Percentiles rank a stretch among this genome's conserved stretches.
These are phyloP conservation scores for Diploscapter pachys DNA, from an alignment of 1,140 invertebrate genomes.

Conservation along the genomic window DNA sequence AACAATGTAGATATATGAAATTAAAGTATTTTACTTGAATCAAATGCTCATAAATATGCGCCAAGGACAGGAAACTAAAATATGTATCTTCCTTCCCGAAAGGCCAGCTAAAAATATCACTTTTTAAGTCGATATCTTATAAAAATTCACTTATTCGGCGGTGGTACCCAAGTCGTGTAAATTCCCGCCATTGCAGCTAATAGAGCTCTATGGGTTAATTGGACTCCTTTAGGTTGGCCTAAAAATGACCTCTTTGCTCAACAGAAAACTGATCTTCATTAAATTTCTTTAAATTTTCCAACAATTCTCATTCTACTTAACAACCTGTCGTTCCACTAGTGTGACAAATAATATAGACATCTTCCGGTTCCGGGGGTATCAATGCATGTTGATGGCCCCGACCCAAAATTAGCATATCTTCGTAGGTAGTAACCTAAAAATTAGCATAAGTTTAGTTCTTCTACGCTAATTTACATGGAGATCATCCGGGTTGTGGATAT, in stretches of 20 bases:
- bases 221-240: slow-evolving; percentile 84
- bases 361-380: slow-evolving; percentile 73
- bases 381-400: slow-evolving; percentile 29
- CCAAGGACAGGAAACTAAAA: slow-evolving; percentile 47
- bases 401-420: slow-evolving; percentile 12
- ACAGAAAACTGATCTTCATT: slow-evolving; percentile 6
- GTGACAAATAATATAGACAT: slow-evolving; percentile 89
- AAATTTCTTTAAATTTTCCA: neutral
- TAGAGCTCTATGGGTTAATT: slow-evolving; percentile 90
- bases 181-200: slow-evolving; percentile 74
- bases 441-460: neutral
- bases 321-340: slow-evolving; percentile 89
- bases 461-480: too few relatives aligned
- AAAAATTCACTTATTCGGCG: slow-evolving; percentile 11
- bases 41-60: slow-evolving; percentile 50
- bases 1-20: neutral
- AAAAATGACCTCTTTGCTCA: slow-evolving; percentile 21
- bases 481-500: neutral
- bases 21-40: slow-evolving; percentile 34
- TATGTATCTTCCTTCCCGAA: slow-evolving; percentile 40
- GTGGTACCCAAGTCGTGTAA: slow-evolving; percentile 40
- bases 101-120: neutral
- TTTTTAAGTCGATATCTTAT: too few relatives aligned
- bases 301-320: slow-evolving; percentile 9
- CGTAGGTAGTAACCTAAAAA: slow-evolving; percentile 36